A percentile compares a stretch with the other conserved stretches of the same genome.
Evolutionary conservation across 1,140 invertebrate species (phyloP).

Genomic region (Ceratoteleas bidentatus): DNA sequence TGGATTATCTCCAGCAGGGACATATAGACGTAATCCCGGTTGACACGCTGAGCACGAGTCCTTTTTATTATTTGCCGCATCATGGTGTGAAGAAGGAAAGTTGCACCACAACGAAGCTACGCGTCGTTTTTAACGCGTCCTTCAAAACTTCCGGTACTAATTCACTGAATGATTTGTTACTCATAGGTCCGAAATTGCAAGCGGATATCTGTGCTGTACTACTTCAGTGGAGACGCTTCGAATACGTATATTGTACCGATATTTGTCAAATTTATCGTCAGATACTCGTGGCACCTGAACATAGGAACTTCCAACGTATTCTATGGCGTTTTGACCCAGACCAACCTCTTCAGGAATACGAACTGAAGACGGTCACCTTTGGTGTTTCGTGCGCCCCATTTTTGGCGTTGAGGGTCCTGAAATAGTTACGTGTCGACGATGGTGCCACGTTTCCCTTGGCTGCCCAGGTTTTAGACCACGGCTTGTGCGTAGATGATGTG

Average conservation of each 20-base stretch:
- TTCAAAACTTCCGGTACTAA: not conserved
- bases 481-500: conserved; percentile 2
- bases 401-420: too few relatives aligned
- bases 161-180: not conserved
- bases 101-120: not conserved
- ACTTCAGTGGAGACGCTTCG: not conserved
- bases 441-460: too few relatives aligned
- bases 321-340: not conserved
- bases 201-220: not conserved
- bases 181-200: conserved; percentile 13
- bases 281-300: not conserved
- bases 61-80: not conserved
- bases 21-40: not conserved
- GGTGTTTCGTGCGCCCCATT: conserved; percentile 3
- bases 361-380: not conserved
- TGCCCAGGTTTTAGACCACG: too few relatives aligned
- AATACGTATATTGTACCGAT: conserved; percentile 5
- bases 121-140: conserved; percentile 1
- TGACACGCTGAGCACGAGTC: too few relatives aligned
- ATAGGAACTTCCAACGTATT: conserved; percentile 7
- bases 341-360: not conserved
- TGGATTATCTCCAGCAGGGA: not conserved
- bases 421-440: too few relatives aligned
- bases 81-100: conserved; percentile 3
- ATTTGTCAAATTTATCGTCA: conserved; percentile 15